These are phyloP conservation scores for Timema cristinae DNA, from an alignment of 2,888 invertebrate species.

Conservation along the genomic window DNA sequence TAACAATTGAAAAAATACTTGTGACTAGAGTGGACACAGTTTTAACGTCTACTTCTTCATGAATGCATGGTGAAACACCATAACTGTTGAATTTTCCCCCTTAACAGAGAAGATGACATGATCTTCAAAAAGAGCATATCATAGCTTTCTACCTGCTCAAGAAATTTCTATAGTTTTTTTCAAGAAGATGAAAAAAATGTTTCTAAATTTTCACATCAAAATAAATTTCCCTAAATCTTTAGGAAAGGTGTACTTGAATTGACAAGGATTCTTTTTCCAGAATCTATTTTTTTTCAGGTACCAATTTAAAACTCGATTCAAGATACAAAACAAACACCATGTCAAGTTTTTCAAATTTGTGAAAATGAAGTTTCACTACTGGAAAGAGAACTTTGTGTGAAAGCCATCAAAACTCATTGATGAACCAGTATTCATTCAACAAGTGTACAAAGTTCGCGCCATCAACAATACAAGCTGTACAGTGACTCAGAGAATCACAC, in stretches of 20 bases:
- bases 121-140: slow-evolving; percentile 1
- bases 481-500: not conserved
- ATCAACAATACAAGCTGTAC: slow-evolving; percentile 7
- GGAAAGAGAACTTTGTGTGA: no score
- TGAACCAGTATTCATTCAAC: not conserved
- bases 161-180: not conserved
- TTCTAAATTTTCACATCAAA: not conserved
- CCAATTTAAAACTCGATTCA: not conserved
- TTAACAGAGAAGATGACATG: not conserved
- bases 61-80: slow-evolving; percentile 12
- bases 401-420: not conserved
- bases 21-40: not conserved
- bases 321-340: not conserved
- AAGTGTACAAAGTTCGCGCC: not conserved
- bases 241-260: slow-evolving; percentile 8
- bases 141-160: not conserved
- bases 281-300: not conserved
- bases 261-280: slow-evolving; percentile 2
- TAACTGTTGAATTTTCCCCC: not conserved
- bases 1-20: not conserved
- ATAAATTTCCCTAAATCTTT: not conserved
- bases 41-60: slow-evolving; percentile 1
- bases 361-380: slow-evolving; percentile 6
- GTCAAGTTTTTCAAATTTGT: slow-evolving; percentile 7
- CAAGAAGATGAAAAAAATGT: no score